These are phyloP conservation scores for Phrynocephalus forsythii DNA, from an alignment of 2,797 vertebrate species.

Conservation along the genomic window DNA sequence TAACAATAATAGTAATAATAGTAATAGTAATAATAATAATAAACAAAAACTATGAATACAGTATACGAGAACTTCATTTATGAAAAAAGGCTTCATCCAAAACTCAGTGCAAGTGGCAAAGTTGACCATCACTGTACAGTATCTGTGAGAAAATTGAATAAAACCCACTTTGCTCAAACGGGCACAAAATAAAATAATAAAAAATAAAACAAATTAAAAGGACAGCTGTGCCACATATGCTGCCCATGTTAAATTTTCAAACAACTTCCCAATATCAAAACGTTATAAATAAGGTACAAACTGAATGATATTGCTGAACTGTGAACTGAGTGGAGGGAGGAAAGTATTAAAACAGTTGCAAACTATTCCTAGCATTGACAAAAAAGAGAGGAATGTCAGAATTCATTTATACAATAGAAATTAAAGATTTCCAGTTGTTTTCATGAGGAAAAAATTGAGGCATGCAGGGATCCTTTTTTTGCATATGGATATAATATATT, in stretches of 20 bases:
- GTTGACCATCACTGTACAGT: conserved; percentile 83
- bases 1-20: conserved; percentile 80
- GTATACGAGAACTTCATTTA: conserved; percentile 83
- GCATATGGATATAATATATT: conserved; percentile 91
- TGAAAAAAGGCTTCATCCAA: conserved; percentile 84
- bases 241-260: conserved; percentile 82
- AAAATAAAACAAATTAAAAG: background rate
- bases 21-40: conserved; percentile 80
- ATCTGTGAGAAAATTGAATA: conserved; percentile 79
- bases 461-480: conserved; percentile 90
- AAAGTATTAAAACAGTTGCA: conserved; percentile 81
- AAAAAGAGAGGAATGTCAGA: conserved; percentile 90
- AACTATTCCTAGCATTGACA: conserved; percentile 84
- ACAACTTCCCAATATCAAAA: conserved; percentile 85
- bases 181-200: conserved; percentile 47
- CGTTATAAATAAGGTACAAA: conserved; percentile 88
- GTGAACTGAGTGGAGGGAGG: conserved; percentile 60
- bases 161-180: conserved; percentile 85
- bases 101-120: conserved; percentile 88
- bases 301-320: conserved; percentile 90
- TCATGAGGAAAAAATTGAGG: conserved; percentile 86
- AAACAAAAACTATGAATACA: conserved; percentile 83
- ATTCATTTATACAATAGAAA: conserved; percentile 87
- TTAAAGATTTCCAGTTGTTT: conserved; percentile 88
- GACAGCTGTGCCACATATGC: conserved; percentile 76